Evolutionary conservation across 2,113 vertebrate genomes (phyloP).

Genomic region (Sylvietta virens): DNA sequence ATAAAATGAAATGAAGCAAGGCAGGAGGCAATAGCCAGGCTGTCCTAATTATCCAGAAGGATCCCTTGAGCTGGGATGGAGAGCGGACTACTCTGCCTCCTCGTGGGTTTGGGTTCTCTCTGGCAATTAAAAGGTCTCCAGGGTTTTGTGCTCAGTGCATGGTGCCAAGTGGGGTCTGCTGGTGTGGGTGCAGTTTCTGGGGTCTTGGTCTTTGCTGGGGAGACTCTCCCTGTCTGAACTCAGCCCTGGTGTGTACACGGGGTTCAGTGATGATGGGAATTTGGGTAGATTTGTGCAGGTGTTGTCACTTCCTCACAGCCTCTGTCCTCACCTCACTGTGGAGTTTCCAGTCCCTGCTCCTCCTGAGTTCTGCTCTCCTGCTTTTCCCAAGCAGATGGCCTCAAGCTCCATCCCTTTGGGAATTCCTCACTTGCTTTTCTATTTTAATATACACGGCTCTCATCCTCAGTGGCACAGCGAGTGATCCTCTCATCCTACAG

Average conservation of each 20-base stretch:
- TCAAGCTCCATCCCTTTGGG: neutral
- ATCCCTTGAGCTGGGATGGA: neutral
- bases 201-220: neutral
- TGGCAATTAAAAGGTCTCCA: neutral
- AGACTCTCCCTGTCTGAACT: neutral
- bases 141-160: fast-evolving
- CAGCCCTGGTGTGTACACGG: fast-evolving
- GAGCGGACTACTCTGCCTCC: fast-evolving
- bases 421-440: neutral
- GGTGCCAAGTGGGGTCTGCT: neutral
- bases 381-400: neutral
- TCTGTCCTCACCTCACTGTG: neutral
- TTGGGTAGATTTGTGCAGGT: neutral
- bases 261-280: fast-evolving
- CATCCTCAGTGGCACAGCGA: neutral
- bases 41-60: neutral
- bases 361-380: neutral
- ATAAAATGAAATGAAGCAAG: neutral
- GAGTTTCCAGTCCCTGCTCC: neutral
- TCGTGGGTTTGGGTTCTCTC: fast-evolving
- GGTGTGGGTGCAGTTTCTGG: neutral
- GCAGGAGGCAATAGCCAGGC: neutral
- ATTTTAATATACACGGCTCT: neutral
- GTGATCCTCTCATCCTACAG: neutral
- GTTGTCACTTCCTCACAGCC: neutral